Conservation (phyloP, 2,113 vertebrate species). For the Origma solitaria region DNA sequence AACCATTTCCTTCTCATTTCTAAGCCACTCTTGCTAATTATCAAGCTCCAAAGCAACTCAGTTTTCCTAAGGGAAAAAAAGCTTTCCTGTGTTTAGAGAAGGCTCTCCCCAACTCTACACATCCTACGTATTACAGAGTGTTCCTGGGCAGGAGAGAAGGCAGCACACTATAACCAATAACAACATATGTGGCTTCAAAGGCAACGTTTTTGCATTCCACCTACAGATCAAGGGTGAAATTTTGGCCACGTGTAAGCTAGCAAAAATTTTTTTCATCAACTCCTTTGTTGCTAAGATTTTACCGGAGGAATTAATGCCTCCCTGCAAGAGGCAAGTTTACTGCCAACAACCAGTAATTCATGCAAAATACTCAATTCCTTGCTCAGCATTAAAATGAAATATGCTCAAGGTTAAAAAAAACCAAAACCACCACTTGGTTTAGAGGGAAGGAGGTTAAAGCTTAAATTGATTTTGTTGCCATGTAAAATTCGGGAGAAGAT, state of each 20-base stretch:
- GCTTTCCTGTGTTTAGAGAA: not conserved
- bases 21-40: not conserved
- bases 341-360: not conserved
- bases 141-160: not conserved
- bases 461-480: not conserved
- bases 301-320: not conserved
- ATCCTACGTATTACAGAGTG: not conserved
- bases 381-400: not conserved
- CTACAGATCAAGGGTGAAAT: conserved; percentile 13
- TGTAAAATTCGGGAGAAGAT: not conserved
- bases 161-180: not conserved
- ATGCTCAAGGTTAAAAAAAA: not conserved
- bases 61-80: not conserved
- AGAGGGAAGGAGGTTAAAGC: not conserved
- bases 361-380: not conserved
- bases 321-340: not conserved
- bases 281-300: conserved; percentile 17
- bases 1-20: not conserved
- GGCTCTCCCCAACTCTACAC: not conserved
- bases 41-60: not conserved
- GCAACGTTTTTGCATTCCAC: not conserved
- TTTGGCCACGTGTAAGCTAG: not conserved
- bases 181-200: not conserved
- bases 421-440: not conserved
- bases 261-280: not conserved